Evolutionary conservation across 2,797 vertebrate species (phyloP), one percentile per base, ranked within the genome.

Genomic region (Typhlichthys eigenmanni): DNA sequence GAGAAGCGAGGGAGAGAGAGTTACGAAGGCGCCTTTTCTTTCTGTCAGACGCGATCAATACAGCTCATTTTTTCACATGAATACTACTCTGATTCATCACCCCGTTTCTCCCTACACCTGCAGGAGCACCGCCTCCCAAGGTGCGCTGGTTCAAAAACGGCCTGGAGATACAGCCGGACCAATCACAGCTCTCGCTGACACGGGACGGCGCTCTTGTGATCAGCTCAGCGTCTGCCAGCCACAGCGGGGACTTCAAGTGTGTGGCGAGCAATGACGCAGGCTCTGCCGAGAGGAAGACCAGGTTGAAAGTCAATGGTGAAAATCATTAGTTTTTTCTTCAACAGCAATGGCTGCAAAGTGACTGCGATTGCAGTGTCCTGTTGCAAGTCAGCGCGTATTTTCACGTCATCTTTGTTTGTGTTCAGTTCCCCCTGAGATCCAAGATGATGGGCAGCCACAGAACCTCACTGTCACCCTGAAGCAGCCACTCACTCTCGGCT

Each of bases 201-300:
- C 87, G 80, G 0, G 92, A 93, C 0, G 94, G 94, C 9, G 90
- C 94, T 14, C 90, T 96, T 6, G 60, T 94, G 82, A 94, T 96
- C 85, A 86, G 82, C 38, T 66, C 84, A 0, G 89, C 90, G 29
- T 90, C 89, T 47, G 91, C 93, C 63, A 65, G 82, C 12, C 93
- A 95, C 79, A 88, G 93, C 0, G 95, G 94, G 38, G 93, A 95
- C 64, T 96, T 92, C 2, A 93, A 92, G 67, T 96, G 95, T 61
- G 91, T 94, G 70, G 95, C 94, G 17, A 92, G 89, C 71, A 96
- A 95, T 16, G 94, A 95, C 79, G 95, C 87, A 0, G 95, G 95
- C 47, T 94, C 93, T 1, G 87, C 86, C 0, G 92, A 94, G 84
- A 90, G 91, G 73, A 95, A 91, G 71, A 92, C 91, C 7, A 89